Base-by-base conservation (phyloP, 2,113 vertebrate species). In the Callocephalon fimbriatum region DNA sequence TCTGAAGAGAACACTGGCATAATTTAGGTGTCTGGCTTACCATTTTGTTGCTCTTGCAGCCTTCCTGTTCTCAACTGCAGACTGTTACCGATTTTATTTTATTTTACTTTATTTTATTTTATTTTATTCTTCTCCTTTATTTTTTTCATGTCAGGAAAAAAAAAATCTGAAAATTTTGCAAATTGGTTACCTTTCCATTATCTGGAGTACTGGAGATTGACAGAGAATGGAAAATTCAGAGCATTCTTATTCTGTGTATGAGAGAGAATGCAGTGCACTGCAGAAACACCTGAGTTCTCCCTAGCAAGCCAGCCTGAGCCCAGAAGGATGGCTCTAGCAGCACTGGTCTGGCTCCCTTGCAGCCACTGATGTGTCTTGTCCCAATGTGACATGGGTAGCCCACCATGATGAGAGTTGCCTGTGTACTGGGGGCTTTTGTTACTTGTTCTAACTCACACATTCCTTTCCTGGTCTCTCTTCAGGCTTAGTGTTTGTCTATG, bases 361-460 rank as follows among this genome's bases (percentile, higher is more conserved):
- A 47, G 66, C 56, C 19, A 7, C 19, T 14, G 31, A 22, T 22
- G 12, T 29, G 45, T 80, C 67, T 31, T 27, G 15, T 40, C 38
- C 15, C 58, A 3, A 0, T 2, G 22, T 65, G 51, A 85, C 2
- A 1, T 17, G 29, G 70, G 50, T 21, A 27, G 59, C 61, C 35
- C 25, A 6, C n/a, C 0, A 0, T 8, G 4, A 29, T 2, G 3
- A 38, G 48, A 68, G 40, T 67, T 72, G 37, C 45, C 19, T 29
- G 10, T 35, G 20, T 65, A 0, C 27, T 0, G 0, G 68, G 62
- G 27, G 48, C 40, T 88, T 0, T 0, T 47, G 59, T 62, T 53
- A 26, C 47, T 37, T 89, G 5, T 56, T 73, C 11, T 6, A 37
- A 11, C 42, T 63, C n/a, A 4, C 18, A 59, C 14, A 17, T 50